Conservation (phyloP, 2,888 invertebrate genomes). For the Lasius fuliginosus region DNA sequence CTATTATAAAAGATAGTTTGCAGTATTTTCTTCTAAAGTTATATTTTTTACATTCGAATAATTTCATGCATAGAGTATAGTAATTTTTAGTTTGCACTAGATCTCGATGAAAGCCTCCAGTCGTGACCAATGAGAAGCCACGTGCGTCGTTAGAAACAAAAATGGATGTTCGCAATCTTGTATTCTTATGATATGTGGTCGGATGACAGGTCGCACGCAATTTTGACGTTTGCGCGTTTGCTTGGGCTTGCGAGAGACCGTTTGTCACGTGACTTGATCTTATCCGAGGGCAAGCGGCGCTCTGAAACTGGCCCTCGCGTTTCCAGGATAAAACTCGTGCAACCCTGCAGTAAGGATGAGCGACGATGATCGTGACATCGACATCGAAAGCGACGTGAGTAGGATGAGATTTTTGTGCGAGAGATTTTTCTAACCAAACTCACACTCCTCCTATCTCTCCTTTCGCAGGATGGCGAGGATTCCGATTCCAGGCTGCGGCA, state of each 20-base stretch:
- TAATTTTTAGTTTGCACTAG: not conserved
- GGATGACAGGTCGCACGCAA: too few species aligned
- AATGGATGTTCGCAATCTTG: too few species aligned
- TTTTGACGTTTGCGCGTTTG: too few species aligned
- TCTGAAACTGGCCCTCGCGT: not conserved
- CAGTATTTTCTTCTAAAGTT: not conserved
- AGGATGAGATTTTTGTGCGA: not conserved
- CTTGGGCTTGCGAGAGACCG: too few species aligned
- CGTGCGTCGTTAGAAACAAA: not conserved
- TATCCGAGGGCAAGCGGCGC: not conserved
- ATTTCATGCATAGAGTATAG: not conserved
- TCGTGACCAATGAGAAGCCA: not conserved
- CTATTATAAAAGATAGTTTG: not conserved
- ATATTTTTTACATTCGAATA: not conserved
- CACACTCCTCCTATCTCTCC: not conserved
- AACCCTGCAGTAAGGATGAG: conserved; percentile 89
- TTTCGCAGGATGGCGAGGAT: conserved; percentile 92
- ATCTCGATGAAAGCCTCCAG: not conserved
- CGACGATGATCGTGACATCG: conserved; percentile 97
- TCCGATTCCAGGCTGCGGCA: conserved; percentile 91
- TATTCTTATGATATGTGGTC: too few species aligned
- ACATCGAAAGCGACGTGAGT: conserved; percentile 98
- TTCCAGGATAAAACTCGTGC: not conserved
- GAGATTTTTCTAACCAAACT: not conserved
- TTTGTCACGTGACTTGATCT: not conserved